A percentile compares a stretch with the other conserved stretches of the same genome.
Evolutionary conservation across 2,113 vertebrate species (phyloP).

Genomic region (Rattus norvegicus): DNA sequence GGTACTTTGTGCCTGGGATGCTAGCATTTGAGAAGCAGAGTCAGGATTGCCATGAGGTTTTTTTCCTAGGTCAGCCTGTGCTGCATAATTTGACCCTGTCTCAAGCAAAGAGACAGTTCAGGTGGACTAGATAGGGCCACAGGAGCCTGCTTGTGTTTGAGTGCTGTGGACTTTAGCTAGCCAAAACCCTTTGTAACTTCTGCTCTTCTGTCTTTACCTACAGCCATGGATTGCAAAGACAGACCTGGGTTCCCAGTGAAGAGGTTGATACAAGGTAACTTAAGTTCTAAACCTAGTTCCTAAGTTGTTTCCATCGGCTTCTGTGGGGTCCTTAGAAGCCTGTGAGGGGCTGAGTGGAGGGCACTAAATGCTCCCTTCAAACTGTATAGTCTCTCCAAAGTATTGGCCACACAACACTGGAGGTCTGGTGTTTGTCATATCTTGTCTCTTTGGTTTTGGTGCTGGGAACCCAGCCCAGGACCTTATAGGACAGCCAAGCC

Average conservation of each 20-base stretch:
- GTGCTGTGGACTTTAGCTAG: background rate
- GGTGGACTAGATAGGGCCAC: background rate
- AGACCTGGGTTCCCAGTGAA: constrained; percentile 89
- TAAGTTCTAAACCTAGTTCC: background rate
- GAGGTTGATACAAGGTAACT: constrained; percentile 95
- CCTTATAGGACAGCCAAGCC: background rate
- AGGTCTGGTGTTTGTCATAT: background rate
- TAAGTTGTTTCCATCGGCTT: background rate
- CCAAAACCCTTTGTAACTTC: background rate
- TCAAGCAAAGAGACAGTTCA: background rate
- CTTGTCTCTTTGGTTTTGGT: background rate
- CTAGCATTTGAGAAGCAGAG: background rate
- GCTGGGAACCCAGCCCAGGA: background rate
- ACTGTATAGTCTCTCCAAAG: background rate
- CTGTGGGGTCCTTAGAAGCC: background rate
- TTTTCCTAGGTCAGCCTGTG: background rate
- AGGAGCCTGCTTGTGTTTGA: background rate
- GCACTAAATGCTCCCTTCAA: background rate
- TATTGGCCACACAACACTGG: background rate
- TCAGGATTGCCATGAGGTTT: background rate
- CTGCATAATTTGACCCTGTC: background rate
- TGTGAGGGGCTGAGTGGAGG: background rate
- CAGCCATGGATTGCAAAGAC: constrained; percentile 92
- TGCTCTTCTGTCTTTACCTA: constrained; percentile 46
- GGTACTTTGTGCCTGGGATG: background rate